Evolutionary conservation across 2,113 vertebrate genomes (phyloP).

Genomic region (Rhabdomys dilectus): DNA sequence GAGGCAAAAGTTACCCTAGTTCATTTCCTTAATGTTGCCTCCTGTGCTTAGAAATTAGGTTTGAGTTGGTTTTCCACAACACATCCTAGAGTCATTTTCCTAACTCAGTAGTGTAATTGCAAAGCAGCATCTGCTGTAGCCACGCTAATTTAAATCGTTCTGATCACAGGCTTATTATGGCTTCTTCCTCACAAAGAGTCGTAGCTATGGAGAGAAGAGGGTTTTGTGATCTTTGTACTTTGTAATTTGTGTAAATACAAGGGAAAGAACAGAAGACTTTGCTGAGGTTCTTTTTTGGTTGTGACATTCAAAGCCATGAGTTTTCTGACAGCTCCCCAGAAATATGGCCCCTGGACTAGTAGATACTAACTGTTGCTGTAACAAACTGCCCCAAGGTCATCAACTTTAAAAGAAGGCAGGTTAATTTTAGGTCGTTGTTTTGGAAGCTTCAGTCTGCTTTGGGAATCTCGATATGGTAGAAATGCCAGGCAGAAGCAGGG

Average conservation of each 20-base stretch:
- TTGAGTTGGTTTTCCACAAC: not conserved
- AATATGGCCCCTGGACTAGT: too few species aligned
- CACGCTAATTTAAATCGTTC: not conserved
- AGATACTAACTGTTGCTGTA: not conserved
- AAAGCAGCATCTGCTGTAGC: not conserved
- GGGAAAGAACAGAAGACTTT: not conserved
- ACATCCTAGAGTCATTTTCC: not conserved
- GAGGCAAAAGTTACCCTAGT: not conserved
- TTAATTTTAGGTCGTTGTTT: not conserved
- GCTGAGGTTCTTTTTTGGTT: not conserved
- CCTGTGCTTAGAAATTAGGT: not conserved
- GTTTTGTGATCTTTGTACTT: not conserved
- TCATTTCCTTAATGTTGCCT: not conserved
- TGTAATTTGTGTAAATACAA: not conserved
- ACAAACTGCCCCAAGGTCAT: not conserved
- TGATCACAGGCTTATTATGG: not conserved
- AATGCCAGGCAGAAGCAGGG: not conserved
- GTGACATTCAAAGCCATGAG: not conserved
- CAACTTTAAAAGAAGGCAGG: not conserved
- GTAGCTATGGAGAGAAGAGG: not conserved
- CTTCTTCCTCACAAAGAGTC: not conserved
- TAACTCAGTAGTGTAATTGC: not conserved
- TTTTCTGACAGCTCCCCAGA: not conserved
- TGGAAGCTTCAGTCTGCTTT: not conserved
- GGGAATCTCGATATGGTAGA: not conserved